Evolutionary conservation across 1,140 invertebrate species (phyloP).

Genomic region (Sipha flava): DNA sequence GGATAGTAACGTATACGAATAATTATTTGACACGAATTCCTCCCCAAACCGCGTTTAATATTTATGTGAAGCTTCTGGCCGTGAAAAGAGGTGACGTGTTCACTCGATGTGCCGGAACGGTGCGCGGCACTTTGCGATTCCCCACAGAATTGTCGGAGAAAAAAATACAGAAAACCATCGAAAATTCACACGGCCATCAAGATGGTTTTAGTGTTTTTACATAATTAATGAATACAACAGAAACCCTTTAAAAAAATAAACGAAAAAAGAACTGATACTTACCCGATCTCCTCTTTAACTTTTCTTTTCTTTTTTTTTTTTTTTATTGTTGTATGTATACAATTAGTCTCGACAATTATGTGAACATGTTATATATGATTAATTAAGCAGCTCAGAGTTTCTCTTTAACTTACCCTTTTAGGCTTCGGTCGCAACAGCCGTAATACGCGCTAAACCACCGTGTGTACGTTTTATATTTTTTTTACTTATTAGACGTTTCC

Average conservation of each 20-base stretch:
- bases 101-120: not conserved
- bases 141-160: not conserved
- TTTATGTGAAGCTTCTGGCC: not conserved
- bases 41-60: not conserved
- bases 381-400: too few relatives aligned
- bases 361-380: too few relatives aligned
- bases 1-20: not conserved
- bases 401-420: not conserved
- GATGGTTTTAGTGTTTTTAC: slow-evolving; percentile 14
- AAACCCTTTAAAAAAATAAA: slow-evolving; percentile 14
- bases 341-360: too few relatives aligned
- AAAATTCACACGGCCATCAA: slow-evolving; percentile 23
- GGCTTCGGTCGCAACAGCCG: not conserved
- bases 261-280: not conserved
- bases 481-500: too few relatives aligned
- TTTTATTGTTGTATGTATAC: too few relatives aligned
- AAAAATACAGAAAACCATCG: not conserved
- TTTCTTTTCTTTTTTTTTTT: too few relatives aligned
- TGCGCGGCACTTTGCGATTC: not conserved
- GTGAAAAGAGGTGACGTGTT: not conserved
- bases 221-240: slow-evolving; percentile 5
- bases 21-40: not conserved
- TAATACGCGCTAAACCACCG: not conserved
- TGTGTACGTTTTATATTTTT: not conserved
- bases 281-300: too few relatives aligned